A percentile compares a stretch with the other conserved stretches of the same genome.
Evolutionary conservation across 2,888 invertebrate genomes (phyloP).

Genomic region (Dorcus hopei): DNA sequence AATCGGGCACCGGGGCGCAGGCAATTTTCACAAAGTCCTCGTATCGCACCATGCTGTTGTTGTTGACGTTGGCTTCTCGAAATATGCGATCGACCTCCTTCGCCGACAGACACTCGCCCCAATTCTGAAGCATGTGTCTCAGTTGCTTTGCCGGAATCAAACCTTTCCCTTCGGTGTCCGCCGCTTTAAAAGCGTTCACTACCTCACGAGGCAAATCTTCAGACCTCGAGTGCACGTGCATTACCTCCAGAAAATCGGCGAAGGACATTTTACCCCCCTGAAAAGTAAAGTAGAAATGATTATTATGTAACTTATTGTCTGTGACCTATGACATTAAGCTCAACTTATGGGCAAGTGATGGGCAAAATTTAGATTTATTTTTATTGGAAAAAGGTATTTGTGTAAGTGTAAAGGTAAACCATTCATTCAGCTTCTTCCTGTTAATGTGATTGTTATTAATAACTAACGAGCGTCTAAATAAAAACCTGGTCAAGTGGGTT

Average conservation of each 20-base stretch:
- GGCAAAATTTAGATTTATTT: not conserved
- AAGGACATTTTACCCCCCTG: conserved; percentile 89
- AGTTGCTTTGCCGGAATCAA: conserved; percentile 79
- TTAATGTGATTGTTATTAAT: too few relatives aligned
- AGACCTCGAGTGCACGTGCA: conserved; percentile 85
- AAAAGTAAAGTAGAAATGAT: conserved; percentile 19
- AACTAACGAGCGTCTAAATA: too few relatives aligned
- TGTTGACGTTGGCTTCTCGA: conserved; percentile 82
- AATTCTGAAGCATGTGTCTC: conserved; percentile 79
- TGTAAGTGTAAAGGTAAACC: too few relatives aligned
- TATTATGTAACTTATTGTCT: conserved; percentile 11
- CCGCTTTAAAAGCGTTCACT: conserved; percentile 86
- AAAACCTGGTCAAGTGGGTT: too few relatives aligned
- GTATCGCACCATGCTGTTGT: conserved; percentile 77
- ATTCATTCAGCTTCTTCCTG: too few relatives aligned
- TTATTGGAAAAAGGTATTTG: too few relatives aligned
- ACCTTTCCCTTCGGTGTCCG: conserved; percentile 70
- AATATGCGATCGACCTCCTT: conserved; percentile 85
- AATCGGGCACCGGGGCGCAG: conserved; percentile 90
- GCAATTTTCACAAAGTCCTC: conserved; percentile 91
- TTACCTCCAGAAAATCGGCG: conserved; percentile 91
- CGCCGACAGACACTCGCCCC: conserved; percentile 84
- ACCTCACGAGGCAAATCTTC: conserved; percentile 83
- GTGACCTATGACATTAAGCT: not conserved
- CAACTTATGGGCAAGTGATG: too few relatives aligned